Percentiles rank a stretch among this genome's conserved stretches.
Evolutionary conservation across 1,140 invertebrate genomes (phyloP).

Genomic region (Drosophila mojavensis): DNA sequence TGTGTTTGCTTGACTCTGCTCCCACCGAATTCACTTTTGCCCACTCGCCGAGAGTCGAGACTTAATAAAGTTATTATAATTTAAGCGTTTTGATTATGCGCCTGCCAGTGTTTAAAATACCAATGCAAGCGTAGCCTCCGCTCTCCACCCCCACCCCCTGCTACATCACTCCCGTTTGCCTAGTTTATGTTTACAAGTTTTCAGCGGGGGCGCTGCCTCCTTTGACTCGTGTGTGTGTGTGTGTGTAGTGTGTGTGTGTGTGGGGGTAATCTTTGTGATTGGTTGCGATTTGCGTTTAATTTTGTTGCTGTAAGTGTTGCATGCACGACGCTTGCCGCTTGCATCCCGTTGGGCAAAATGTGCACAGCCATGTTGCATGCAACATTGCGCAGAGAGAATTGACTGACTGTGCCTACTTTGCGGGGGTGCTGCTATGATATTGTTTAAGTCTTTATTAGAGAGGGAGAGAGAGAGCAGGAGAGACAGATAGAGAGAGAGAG

Average conservation of each 20-base stretch:
- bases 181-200: slow-evolving; percentile 18
- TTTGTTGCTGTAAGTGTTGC: slow-evolving; percentile 77
- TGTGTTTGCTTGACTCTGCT: slow-evolving; percentile 22
- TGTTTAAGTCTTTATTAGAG: slow-evolving; percentile 71
- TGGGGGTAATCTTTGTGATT: slow-evolving; percentile 81
- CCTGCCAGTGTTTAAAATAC: slow-evolving; percentile 82
- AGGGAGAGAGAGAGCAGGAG: slow-evolving; percentile 12
- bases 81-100: slow-evolving; percentile 82
- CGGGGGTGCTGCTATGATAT: slow-evolving; percentile 68
- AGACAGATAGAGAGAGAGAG: neutral
- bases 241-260: slow-evolving; percentile 24
- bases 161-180: neutral
- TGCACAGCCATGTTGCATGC: slow-evolving; percentile 65
- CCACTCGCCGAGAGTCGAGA: slow-evolving; percentile 47
- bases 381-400: slow-evolving; percentile 41
- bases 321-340: slow-evolving; percentile 61
- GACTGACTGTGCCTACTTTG: slow-evolving; percentile 49
- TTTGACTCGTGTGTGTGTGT: slow-evolving; percentile 31
- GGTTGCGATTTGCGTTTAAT: slow-evolving; percentile 81
- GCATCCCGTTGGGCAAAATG: slow-evolving; percentile 78
- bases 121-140: slow-evolving; percentile 63
- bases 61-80: slow-evolving; percentile 83
- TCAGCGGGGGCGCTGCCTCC: slow-evolving; percentile 51
- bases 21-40: slow-evolving; percentile 52
- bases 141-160: neutral